Base-by-base conservation (phyloP, 2,888 invertebrate genomes). In the Steinernema hermaphroditum region DNA sequence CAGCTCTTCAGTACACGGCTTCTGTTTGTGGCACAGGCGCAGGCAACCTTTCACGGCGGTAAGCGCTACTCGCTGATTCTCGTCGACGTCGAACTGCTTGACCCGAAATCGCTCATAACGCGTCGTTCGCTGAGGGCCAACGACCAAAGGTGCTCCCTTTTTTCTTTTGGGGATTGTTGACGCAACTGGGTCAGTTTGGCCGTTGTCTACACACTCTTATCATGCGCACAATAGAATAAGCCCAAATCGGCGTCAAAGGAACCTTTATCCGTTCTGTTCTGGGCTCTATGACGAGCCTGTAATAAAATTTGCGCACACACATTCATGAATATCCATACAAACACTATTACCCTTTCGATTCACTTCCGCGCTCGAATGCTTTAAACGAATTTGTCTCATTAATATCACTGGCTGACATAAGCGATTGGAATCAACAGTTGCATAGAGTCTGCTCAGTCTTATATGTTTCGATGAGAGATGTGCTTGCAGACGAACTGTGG, bases 1-100 rank as follows among this genome's bases (percentile, higher is more conserved):
- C 93, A 89, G 69, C 84, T 90, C 43, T 94, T 94, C 86, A 81
- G 81, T 14, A 77, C 82, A 8, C 72, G 75, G 22, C 73, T 80
- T 2, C 74, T 83, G 46, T 83, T 83, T 69, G 79, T 82, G 22
- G 78, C 83, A 4, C 83, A 81, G 75, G 79, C 82, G 8, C 83
- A 83, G 50, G 81, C 80, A 2, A 82, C 79, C 22, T 81, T 81
- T 75, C 82, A 82, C 75, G 81, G 82, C 37, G 82, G 83, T 72
- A 82, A 81, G 72, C 78, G 82, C 70, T 82, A 83, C 72, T 83
- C 82, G n/a, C 74, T 82, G 68, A 78, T 82, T 62, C 76, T 82
- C 49, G 79, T 83, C 12, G 82, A 82, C 72, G 81, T 83, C 27
- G 80, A 81, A 43, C 74, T 70, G 16, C 71, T 74, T 44, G 76